A percentile compares a stretch with the other conserved stretches of the same genome.
phyloP scores from a whole-genome alignment of 2,888 invertebrate genomes.

The Mesorhabditis belari region DNA sequence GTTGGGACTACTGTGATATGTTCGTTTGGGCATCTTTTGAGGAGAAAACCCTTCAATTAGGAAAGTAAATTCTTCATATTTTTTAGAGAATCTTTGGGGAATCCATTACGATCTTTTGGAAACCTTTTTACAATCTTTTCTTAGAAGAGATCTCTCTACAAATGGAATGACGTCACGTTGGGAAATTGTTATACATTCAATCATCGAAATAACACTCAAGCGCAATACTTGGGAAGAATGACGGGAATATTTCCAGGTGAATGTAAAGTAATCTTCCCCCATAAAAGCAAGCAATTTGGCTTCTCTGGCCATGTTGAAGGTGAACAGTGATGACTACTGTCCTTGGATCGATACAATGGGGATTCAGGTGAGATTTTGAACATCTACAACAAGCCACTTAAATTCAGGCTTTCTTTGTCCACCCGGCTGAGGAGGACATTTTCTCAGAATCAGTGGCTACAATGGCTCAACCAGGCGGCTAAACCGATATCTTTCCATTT shows the following conservation, averaged over 20 bases:
- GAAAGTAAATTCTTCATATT: conserved; percentile 1
- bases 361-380: conserved; percentile 3
- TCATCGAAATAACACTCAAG: conserved; percentile 11
- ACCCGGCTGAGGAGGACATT: too few relatives aligned
- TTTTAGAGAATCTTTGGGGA: background rate
- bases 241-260: conserved; percentile 21
- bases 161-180: conserved; percentile 29
- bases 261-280: background rate
- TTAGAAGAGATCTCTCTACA: too few relatives aligned
- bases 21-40: conserved; percentile 35
- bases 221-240: conserved; percentile 13
- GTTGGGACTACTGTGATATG: conserved; percentile 27
- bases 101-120: background rate
- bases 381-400: too few relatives aligned
- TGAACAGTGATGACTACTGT: conserved; percentile 27
- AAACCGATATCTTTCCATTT: too few relatives aligned
- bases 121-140: background rate
- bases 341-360: conserved; percentile 31
- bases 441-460: too few relatives aligned
- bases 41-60: conserved; percentile 15
- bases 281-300: conserved; percentile 8
- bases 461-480: too few relatives aligned
- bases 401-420: too few relatives aligned
- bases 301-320: conserved; percentile 17
- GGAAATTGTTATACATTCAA: conserved; percentile 40